Evolutionary conservation across 2,113 vertebrate genomes (phyloP).

Genomic region (Chamaea fasciata): DNA sequence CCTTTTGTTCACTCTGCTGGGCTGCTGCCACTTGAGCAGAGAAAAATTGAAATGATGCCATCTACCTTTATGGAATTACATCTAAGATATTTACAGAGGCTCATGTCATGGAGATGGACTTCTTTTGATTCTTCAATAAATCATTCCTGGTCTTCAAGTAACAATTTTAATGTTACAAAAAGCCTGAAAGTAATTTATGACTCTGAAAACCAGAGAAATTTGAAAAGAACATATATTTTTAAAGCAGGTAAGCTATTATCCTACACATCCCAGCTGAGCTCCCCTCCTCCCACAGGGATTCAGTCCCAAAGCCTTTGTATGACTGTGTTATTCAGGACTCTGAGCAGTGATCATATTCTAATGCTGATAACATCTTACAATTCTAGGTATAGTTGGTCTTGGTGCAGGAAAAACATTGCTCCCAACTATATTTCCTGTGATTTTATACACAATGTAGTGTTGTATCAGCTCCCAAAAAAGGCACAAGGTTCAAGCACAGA

Average conservation of each 20-base stretch:
- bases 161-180: slow-evolving; percentile 57
- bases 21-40: slow-evolving; percentile 31
- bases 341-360: neutral
- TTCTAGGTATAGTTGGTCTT: neutral
- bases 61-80: slow-evolving; percentile 61
- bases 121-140: slow-evolving; percentile 60
- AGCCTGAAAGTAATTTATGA: slow-evolving; percentile 29
- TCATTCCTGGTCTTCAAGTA: slow-evolving; percentile 58
- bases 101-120: neutral
- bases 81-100: slow-evolving; percentile 53
- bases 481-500: neutral
- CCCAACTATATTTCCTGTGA: neutral
- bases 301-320: neutral
- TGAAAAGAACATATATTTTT: neutral
- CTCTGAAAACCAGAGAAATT: slow-evolving; percentile 11
- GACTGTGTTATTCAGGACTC: neutral
- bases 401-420: neutral
- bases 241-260: neutral
- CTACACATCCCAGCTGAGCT: neutral
- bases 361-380: neutral
- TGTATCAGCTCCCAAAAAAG: neutral
- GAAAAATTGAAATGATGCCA: slow-evolving; percentile 64
- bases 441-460: neutral
- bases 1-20: slow-evolving; percentile 54
- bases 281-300: neutral